A percentile compares a stretch with the other conserved stretches of the same genome.
Evolutionary conservation across 2,113 vertebrate species (phyloP).

Genomic region (Takifugu bimaculatus): DNA sequence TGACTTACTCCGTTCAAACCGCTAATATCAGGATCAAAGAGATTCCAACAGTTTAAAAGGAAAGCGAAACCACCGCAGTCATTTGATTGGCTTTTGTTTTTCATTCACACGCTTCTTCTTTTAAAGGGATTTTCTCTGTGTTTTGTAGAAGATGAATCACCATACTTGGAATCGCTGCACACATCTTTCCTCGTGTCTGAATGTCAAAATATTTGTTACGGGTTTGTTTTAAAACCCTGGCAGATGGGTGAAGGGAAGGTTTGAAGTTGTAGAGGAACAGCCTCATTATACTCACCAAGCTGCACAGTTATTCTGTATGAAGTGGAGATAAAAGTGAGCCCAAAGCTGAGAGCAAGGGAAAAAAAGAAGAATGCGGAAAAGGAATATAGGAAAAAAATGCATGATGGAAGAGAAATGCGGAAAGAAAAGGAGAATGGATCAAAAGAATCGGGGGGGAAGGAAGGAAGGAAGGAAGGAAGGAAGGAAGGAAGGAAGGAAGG

Average conservation of each 20-base stretch:
- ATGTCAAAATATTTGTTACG: constrained; percentile 78
- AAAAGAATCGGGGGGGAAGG: constrained; percentile 56
- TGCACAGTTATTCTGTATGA: constrained; percentile 75
- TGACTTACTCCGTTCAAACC: constrained; percentile 42
- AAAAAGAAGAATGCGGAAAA: constrained; percentile 56
- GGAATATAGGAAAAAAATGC: constrained; percentile 41
- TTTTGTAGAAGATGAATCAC: constrained; percentile 42
- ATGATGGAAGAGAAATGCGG: constrained; percentile 60
- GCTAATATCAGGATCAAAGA: constrained; percentile 57
- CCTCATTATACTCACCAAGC: constrained; percentile 77
- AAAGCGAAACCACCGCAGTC: constrained; percentile 4
- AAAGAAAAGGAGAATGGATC: constrained; percentile 60
- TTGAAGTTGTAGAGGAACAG: constrained; percentile 76
- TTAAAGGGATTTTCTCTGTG: constrained; percentile 24
- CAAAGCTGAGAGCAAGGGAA: constrained; percentile 71
- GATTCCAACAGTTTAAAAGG: constrained; percentile 21
- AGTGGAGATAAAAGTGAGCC: constrained; percentile 74
- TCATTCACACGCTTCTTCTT: constrained; percentile 34
- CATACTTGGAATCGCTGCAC: constrained; percentile 44
- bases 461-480: constrained; percentile 15
- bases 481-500: constrained; percentile 1
- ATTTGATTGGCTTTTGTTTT: constrained; percentile 41
- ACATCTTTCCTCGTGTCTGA: constrained; percentile 61
- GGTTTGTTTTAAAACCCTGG: constrained; percentile 70
- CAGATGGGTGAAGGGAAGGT: constrained; percentile 62